These are phyloP conservation scores for Lapara coniferarum DNA, from an alignment of 2,888 invertebrate species.

Conservation along the genomic window DNA sequence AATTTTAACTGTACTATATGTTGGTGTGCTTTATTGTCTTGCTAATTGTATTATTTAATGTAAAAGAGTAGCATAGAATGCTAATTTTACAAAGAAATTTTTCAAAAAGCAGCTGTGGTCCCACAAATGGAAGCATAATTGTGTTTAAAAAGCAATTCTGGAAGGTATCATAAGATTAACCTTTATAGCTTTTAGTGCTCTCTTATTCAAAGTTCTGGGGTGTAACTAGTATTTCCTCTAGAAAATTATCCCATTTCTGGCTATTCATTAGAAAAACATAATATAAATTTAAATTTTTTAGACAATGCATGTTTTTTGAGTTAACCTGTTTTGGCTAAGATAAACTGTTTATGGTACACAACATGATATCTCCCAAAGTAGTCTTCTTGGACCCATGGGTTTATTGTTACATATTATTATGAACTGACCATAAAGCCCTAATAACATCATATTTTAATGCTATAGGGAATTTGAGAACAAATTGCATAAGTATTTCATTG, in stretches of 20 bases:
- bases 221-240: no score
- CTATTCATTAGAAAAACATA: no score
- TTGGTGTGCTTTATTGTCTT: background rate
- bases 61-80: background rate
- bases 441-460: background rate
- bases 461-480: background rate
- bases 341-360: no score
- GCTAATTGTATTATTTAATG: background rate
- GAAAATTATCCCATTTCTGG: no score
- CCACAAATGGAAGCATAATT: background rate
- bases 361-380: no score
- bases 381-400: background rate
- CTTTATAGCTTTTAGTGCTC: no score
- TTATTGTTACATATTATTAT: background rate
- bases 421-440: background rate
- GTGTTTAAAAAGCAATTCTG: no score
- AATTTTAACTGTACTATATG: background rate
- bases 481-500: background rate
- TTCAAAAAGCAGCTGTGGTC: slow-evolving; percentile 9
- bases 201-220: no score
- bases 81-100: background rate
- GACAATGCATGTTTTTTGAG: no score
- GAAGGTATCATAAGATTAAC: no score
- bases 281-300: no score
- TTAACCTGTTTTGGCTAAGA: no score